Percentiles rank a stretch among this genome's conserved stretches.
phyloP scores from a whole-genome alignment of 2,797 vertebrate species.

The Arnoldichthys spilopterus region DNA sequence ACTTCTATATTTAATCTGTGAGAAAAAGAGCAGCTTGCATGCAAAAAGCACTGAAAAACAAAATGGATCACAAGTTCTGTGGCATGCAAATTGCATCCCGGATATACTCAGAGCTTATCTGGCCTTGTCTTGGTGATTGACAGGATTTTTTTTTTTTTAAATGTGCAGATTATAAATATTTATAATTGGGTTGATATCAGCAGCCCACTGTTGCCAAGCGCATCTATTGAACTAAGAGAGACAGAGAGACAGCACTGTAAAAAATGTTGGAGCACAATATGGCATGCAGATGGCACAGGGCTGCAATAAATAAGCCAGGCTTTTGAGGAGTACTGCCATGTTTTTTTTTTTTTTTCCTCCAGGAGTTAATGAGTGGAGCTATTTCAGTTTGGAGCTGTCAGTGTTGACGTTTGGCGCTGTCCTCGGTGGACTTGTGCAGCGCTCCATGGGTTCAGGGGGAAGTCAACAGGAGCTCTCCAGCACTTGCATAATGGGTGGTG shows the following conservation, averaged over 20 bases:
- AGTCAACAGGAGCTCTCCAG: slow-evolving; percentile 56
- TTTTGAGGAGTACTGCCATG: slow-evolving; percentile 60
- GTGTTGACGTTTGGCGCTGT: slow-evolving; percentile 54
- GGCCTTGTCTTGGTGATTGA: slow-evolving; percentile 78
- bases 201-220: slow-evolving; percentile 75
- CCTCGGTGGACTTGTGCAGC: slow-evolving; percentile 52
- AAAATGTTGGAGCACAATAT: slow-evolving; percentile 60
- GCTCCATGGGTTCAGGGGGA: slow-evolving; percentile 59
- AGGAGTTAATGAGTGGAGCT: slow-evolving; percentile 62
- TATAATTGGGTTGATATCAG: slow-evolving; percentile 83
- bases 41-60: slow-evolving; percentile 77
- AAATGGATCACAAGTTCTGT: slow-evolving; percentile 78
- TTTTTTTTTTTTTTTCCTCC: slow-evolving; percentile 53
- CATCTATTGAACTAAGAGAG: slow-evolving; percentile 74
- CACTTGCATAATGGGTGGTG: slow-evolving; percentile 60
- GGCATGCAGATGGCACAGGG: slow-evolving; percentile 61
- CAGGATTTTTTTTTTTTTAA: slow-evolving; percentile 72
- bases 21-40: slow-evolving; percentile 75
- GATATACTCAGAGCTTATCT: slow-evolving; percentile 76
- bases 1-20: slow-evolving; percentile 85
- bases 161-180: slow-evolving; percentile 86
- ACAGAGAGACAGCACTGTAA: slow-evolving; percentile 58
- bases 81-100: slow-evolving; percentile 80
- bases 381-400: slow-evolving; percentile 64
- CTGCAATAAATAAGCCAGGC: slow-evolving; percentile 61